phyloP scores from a whole-genome alignment of 1,140 invertebrate genomes.

The Conopomorpha cramerella region DNA sequence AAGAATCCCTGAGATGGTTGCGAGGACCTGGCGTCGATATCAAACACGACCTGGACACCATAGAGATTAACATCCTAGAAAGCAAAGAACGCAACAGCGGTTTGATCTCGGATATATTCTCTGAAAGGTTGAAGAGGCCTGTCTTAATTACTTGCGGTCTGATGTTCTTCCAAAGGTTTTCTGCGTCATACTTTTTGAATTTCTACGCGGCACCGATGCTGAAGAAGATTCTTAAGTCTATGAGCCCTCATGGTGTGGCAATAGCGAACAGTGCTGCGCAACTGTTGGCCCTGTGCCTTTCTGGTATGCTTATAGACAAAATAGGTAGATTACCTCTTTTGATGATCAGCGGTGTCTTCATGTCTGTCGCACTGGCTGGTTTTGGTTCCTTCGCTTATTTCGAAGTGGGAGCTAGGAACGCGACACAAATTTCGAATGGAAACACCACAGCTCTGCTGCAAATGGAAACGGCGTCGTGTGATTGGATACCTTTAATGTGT shows the following conservation, averaged over 20 bases:
- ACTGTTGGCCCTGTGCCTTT: slow-evolving; percentile 75
- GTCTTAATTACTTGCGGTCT: slow-evolving; percentile 80
- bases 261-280: slow-evolving; percentile 80
- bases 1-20: slow-evolving; percentile 75
- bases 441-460: slow-evolving; percentile 28
- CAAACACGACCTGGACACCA: slow-evolving; percentile 68
- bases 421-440: too few species aligned
- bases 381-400: slow-evolving; percentile 83
- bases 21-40: slow-evolving; percentile 75
- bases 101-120: slow-evolving; percentile 54
- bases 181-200: slow-evolving; percentile 80
- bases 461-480: slow-evolving; percentile 58
- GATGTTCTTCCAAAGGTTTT: slow-evolving; percentile 85
- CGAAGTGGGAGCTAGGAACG: slow-evolving; percentile 59
- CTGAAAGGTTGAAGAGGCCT: slow-evolving; percentile 66
- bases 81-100: slow-evolving; percentile 43
- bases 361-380: slow-evolving; percentile 78
- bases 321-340: slow-evolving; percentile 77
- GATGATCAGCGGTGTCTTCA: slow-evolving; percentile 80
- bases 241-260: slow-evolving; percentile 81
- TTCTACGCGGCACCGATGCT: slow-evolving; percentile 84
- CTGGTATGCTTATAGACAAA: slow-evolving; percentile 79
- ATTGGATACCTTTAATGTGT: slow-evolving; percentile 83
- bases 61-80: slow-evolving; percentile 69
- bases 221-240: slow-evolving; percentile 74